phyloP scores from a whole-genome alignment of 2,888 invertebrate genomes.

The Dendrolimus pini region DNA sequence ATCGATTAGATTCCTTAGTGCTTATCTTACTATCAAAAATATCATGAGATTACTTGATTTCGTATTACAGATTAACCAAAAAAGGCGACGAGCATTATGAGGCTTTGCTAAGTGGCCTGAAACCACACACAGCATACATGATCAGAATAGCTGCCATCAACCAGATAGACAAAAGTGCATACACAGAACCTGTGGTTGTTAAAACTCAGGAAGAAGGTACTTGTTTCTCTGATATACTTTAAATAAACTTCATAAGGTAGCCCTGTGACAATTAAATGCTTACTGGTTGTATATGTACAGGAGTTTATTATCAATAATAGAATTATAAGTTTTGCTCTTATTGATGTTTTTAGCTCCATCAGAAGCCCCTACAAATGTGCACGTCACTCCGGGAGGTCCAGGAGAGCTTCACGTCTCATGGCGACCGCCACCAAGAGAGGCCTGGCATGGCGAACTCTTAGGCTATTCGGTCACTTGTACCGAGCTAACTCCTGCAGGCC shows the following conservation, averaged over 20 bases:
- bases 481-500: slow-evolving; percentile 73
- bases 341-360: slow-evolving; percentile 71
- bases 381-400: slow-evolving; percentile 81
- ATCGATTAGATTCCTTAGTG: too few species aligned
- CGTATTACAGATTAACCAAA: slow-evolving; percentile 45
- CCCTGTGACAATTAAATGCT: too few species aligned
- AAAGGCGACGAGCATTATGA: slow-evolving; percentile 69
- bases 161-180: slow-evolving; percentile 87
- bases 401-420: slow-evolving; percentile 85
- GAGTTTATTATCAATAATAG: too few species aligned
- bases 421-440: slow-evolving; percentile 83
- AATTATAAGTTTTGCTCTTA: too few species aligned
- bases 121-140: slow-evolving; percentile 88
- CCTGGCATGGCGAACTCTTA: slow-evolving; percentile 85
- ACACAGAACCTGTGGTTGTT: slow-evolving; percentile 85
- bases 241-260: too few species aligned
- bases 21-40: too few species aligned
- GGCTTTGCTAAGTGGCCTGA: slow-evolving; percentile 71
- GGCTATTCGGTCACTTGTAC: slow-evolving; percentile 85
- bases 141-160: slow-evolving; percentile 90
- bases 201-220: slow-evolving; percentile 91
- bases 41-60: neutral
- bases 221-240: too few species aligned
- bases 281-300: too few species aligned
- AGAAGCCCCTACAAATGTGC: slow-evolving; percentile 81